Percentiles rank a stretch among this genome's conserved stretches.
Conservation (phyloP, 2,797 vertebrate genomes). For the Sylvia borin region DNA sequence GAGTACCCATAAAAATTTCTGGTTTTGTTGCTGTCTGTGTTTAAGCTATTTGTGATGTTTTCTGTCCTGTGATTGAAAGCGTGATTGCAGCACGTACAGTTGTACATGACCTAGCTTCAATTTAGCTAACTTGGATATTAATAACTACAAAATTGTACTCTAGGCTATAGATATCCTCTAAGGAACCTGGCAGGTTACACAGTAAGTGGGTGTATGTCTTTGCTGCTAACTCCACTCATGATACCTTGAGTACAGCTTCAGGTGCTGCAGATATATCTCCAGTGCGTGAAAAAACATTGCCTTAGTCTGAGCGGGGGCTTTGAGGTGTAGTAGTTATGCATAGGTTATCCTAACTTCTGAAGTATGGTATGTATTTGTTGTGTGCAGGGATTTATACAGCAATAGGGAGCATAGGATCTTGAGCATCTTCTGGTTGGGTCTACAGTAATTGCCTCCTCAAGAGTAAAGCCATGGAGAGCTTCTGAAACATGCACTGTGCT, state of each 20-base stretch:
- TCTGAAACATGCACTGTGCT: neutral
- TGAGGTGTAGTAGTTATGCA: neutral
- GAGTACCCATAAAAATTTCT: rapidly evolving
- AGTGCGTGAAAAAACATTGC: neutral
- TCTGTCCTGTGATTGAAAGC: neutral
- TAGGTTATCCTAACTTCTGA: neutral
- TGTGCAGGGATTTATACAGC: neutral
- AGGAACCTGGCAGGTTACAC: neutral
- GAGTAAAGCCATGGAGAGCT: neutral
- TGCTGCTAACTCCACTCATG: neutral
- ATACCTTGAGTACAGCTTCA: neutral
- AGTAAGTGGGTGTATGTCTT: neutral
- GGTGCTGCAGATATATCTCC: neutral
- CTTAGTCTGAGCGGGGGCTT: neutral
- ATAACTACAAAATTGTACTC: neutral
- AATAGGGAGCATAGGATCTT: neutral
- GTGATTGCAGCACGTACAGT: neutral
- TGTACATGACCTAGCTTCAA: neutral
- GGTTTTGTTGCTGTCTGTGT: neutral
- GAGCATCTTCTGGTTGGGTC: neutral
- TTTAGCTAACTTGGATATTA: neutral
- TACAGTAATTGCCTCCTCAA: neutral
- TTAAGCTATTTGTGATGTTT: neutral
- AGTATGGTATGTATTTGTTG: neutral
- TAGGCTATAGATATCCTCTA: neutral